Conservation (phyloP, 2,888 invertebrate genomes). For the Seladonia tumulorum region DNA sequence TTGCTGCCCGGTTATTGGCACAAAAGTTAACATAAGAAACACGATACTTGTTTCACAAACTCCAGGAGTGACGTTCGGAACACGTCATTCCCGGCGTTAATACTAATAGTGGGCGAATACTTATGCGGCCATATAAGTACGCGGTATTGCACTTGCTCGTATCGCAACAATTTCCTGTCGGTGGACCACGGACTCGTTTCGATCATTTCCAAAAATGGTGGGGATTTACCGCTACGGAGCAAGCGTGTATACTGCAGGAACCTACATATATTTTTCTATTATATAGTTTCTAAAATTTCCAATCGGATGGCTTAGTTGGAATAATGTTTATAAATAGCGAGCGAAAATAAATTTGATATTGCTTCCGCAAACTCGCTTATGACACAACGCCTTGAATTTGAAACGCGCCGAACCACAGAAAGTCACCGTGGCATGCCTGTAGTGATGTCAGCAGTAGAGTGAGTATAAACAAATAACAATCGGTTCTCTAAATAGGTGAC, state of each 20-base stretch:
- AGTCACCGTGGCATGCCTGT: too few relatives aligned
- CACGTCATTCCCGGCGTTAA: background rate
- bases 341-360: too few relatives aligned
- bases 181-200: background rate
- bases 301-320: too few relatives aligned
- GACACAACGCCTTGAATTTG: too few relatives aligned
- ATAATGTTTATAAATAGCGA: too few relatives aligned
- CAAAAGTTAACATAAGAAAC: background rate
- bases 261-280: too few relatives aligned
- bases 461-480: too few relatives aligned
- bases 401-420: too few relatives aligned
- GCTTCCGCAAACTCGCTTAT: too few relatives aligned
- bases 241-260: background rate
- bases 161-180: background rate
- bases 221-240: background rate
- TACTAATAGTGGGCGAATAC: conserved; percentile 1
- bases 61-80: background rate
- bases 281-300: too few relatives aligned
- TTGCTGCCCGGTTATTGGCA: background rate
- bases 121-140: background rate
- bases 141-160: background rate
- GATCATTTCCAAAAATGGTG: background rate
- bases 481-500: too few relatives aligned
- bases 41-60: background rate
- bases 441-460: too few relatives aligned